Conservation (phyloP, 2,888 invertebrate species). For the Arge pagana region DNA sequence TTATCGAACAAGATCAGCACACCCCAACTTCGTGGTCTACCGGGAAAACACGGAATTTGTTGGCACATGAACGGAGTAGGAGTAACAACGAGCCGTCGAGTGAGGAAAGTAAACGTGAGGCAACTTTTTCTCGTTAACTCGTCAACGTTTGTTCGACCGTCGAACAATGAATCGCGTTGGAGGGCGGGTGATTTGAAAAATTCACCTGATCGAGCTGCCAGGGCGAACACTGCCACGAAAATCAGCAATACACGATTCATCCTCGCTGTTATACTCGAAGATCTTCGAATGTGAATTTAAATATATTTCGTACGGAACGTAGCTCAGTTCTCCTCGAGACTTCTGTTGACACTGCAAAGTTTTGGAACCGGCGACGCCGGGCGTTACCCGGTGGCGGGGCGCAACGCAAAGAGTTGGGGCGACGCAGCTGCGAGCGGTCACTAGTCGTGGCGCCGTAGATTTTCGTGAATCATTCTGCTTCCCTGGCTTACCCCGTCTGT, state of each 20-base stretch:
- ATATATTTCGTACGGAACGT: neutral
- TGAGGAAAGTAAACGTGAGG: no score
- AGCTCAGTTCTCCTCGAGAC: slow-evolving; percentile 12
- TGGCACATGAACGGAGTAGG: no score
- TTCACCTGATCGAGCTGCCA: slow-evolving; percentile 40
- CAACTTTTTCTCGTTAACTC: no score
- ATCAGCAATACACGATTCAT: slow-evolving; percentile 14
- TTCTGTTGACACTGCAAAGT: slow-evolving; percentile 21
- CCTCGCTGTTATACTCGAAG: neutral
- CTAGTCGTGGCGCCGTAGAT: slow-evolving; percentile 18
- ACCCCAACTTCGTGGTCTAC: no score
- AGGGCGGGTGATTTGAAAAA: no score
- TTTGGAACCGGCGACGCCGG: slow-evolving; percentile 10
- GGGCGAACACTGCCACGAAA: slow-evolving; percentile 30
- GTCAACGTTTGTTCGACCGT: no score
- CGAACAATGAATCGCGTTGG: no score
- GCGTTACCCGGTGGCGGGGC: slow-evolving; percentile 16
- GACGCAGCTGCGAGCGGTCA: slow-evolving; percentile 19
- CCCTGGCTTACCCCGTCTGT: no score
- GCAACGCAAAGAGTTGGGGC: slow-evolving; percentile 6
- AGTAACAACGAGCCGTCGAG: no score
- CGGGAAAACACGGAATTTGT: no score
- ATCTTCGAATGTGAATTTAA: no score
- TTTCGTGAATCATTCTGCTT: slow-evolving; percentile 20
- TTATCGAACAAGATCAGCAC: no score